phyloP scores from a whole-genome alignment of 2,113 vertebrate genomes.

The Triplophysa siluroides region DNA sequence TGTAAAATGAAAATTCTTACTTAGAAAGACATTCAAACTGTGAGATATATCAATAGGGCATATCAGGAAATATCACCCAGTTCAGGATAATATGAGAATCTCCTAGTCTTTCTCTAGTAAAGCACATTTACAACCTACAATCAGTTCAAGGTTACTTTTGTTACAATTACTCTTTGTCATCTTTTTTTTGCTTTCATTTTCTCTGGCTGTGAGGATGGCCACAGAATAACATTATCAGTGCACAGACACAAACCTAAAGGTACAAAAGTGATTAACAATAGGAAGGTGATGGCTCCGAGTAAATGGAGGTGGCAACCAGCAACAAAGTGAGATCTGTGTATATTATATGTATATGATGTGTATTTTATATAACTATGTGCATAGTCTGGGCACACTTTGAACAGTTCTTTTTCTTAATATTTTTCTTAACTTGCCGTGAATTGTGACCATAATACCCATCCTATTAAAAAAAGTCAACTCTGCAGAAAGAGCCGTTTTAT shows the following conservation, averaged over 20 bases:
- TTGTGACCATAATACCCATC: neutral
- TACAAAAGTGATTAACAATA: neutral
- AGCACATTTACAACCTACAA: neutral
- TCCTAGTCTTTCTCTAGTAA: neutral
- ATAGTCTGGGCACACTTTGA: neutral
- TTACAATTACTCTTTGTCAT: too few species aligned
- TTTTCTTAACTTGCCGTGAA: neutral
- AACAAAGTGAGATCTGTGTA: neutral
- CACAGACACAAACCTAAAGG: neutral
- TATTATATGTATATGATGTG: neutral
- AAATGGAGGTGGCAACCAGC: neutral
- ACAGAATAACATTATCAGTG: neutral
- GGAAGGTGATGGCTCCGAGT: neutral
- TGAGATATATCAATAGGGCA: constrained; percentile 6
- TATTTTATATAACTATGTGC: too few species aligned
- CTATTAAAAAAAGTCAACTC: neutral
- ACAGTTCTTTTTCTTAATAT: neutral
- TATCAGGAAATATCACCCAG: neutral
- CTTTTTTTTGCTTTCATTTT: too few species aligned
- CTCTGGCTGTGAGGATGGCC: too few species aligned
- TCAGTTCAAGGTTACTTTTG: neutral
- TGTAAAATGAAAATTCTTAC: constrained; percentile 20
- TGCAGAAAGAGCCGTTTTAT: neutral
- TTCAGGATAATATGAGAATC: neutral
- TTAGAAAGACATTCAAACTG: constrained; percentile 6